Evolutionary conservation across 2,113 vertebrate genomes (phyloP), one percentile per base, ranked within the genome.

Genomic region (Theristicus caerulescens): DNA sequence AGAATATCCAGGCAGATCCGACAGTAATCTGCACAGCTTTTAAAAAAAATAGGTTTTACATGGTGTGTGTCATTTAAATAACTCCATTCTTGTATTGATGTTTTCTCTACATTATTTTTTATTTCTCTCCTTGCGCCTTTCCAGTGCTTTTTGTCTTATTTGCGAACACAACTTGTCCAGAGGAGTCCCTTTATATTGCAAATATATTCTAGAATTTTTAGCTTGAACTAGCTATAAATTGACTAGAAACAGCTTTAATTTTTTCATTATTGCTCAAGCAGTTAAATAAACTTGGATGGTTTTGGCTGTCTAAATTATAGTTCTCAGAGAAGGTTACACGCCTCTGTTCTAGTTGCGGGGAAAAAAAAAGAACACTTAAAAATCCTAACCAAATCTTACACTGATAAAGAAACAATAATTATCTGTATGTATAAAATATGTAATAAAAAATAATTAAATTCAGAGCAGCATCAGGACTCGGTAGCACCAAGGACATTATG

Each of bases 11-110:
- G 93, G 98, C 99, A 15, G 99, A 99, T 96, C 99, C 99, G 7
- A 99, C 98, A 86, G 96, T 99, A 83, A 98, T 99, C 96, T 99
- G 99, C 97, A 99, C 99, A 1, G 98, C 99, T 40, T 99, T 99
- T 92, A 99, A 99, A 97, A 99, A 99, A 97, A 99, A 99, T 79
- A 99, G 99, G 79, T 99, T 99, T 98, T 99, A 99, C 97, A 98
- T 99, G 99, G 99, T 99, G 73, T 87, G 98, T 96, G 9, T 42
- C 7, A 9, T 76, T 77, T 94, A 51, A 96, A 31, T 76, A 64
- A 42, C 13, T 55, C 29, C 19, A 17, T 87, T 61, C 22, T 76
- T 86, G 3, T 76, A 34, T 40, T 61, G 17, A 40, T 61, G 13
- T 58, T 85, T 59, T 71, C 36, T 76, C 20, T 69, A 22, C 26